These are phyloP conservation scores for Hylyphantes graminicola DNA, from an alignment of 1,140 invertebrate species.

Conservation along the genomic window DNA sequence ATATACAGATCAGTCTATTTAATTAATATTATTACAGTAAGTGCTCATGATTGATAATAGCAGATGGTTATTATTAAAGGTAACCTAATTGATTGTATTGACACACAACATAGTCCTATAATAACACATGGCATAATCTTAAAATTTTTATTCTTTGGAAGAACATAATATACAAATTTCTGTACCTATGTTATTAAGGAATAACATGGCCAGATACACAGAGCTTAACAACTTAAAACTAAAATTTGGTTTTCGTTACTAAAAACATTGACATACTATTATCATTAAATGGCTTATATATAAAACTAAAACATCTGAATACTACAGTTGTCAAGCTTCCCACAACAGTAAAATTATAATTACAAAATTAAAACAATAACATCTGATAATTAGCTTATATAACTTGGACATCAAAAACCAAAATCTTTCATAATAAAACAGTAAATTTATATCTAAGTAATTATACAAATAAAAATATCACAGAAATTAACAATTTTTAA, in stretches of 20 bases:
- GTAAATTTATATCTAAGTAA: conserved; percentile 57
- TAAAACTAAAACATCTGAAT: conserved; percentile 58
- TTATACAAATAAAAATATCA: conserved; percentile 60
- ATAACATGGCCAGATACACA: conserved; percentile 57
- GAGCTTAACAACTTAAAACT: conserved; percentile 60
- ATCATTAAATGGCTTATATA: conserved; percentile 48
- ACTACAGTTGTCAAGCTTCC: conserved; percentile 59
- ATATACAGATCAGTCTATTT: no score
- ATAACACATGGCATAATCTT: conserved; percentile 22
- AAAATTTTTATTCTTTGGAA: conserved; percentile 61
- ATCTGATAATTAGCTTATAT: conserved; percentile 51
- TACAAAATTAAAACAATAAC: conserved; percentile 59
- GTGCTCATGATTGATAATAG: no score
- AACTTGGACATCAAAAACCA: conserved; percentile 55
- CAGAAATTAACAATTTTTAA: conserved; percentile 56
- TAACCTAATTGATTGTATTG: no score
- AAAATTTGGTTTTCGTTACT: conserved; percentile 57
- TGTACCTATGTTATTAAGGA: conserved; percentile 47
- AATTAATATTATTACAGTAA: no score
- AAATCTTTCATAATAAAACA: conserved; percentile 54
- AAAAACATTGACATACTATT: conserved; percentile 54
- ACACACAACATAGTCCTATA: neutral
- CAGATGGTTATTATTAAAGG: no score
- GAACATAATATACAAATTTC: conserved; percentile 60
- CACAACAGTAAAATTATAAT: conserved; percentile 54